Percentiles rank a stretch among this genome's conserved stretches.
phyloP scores from a whole-genome alignment of 2,888 invertebrate species.

The Blastobasis adustella region DNA sequence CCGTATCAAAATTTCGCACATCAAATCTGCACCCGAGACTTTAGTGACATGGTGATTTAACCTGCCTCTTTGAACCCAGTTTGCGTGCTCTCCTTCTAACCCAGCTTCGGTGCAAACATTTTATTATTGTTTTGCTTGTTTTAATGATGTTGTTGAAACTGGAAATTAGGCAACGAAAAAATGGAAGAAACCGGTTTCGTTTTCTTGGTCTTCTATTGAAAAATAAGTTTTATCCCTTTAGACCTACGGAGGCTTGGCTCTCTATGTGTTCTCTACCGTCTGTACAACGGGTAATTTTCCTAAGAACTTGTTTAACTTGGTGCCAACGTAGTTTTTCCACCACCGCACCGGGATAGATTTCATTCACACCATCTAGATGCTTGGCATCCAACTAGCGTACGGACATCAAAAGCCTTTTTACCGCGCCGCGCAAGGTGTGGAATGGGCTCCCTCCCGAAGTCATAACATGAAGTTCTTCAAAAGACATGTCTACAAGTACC shows the following conservation, averaged over 20 bases:
- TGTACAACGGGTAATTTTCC: too few relatives aligned
- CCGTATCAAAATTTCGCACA: too few relatives aligned
- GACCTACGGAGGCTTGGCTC: neutral
- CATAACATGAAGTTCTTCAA: too few relatives aligned
- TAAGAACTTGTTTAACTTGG: too few relatives aligned
- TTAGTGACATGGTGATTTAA: slow-evolving; percentile 18
- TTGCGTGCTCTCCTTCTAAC: slow-evolving; percentile 1
- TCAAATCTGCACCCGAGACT: slow-evolving; percentile 12
- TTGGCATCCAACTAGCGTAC: too few relatives aligned
- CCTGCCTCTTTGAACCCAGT: slow-evolving; percentile 11
- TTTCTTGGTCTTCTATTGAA: neutral
- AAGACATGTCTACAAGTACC: too few relatives aligned
- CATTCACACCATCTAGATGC: too few relatives aligned
- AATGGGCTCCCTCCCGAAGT: too few relatives aligned
- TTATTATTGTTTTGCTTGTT: neutral
- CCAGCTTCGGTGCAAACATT: slow-evolving; percentile 5
- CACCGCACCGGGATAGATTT: too few relatives aligned
- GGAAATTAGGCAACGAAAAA: neutral
- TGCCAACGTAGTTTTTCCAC: too few relatives aligned
- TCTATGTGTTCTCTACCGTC: neutral
- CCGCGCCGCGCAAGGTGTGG: too few relatives aligned
- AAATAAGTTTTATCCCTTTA: neutral
- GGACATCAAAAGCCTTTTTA: too few relatives aligned
- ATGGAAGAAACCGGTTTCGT: neutral
- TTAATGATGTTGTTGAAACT: neutral